Percentiles rank a stretch among this genome's conserved stretches.
These are phyloP conservation scores for Ophioninae sp. DNA, from an alignment of 2,888 invertebrate species.

Conservation along the genomic window DNA sequence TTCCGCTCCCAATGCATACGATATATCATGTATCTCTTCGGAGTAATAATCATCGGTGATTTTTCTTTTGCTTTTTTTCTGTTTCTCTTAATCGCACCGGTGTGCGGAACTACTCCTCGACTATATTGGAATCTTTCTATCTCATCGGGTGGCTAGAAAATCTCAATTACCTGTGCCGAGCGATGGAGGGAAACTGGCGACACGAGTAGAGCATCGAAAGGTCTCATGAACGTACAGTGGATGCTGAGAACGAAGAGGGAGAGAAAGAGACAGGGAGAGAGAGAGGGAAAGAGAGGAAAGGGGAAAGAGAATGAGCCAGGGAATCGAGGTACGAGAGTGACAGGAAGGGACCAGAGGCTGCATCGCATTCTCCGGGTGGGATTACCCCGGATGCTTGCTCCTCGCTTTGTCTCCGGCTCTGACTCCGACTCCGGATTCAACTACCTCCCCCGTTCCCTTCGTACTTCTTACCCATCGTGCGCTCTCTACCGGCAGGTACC, in stretches of 20 bases:
- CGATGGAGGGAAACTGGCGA: slow-evolving; percentile 65
- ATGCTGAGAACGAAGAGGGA: slow-evolving; percentile 12
- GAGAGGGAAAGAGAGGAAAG: slow-evolving; percentile 12
- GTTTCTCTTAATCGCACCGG: slow-evolving; percentile 34
- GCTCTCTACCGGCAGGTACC: slow-evolving; percentile 50
- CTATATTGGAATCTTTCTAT: slow-evolving; percentile 43
- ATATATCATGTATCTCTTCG: slow-evolving; percentile 7
- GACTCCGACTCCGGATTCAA: slow-evolving; percentile 70
- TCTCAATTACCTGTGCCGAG: slow-evolving; percentile 75
- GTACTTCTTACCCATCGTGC: slow-evolving; percentile 54
- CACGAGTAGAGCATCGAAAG: slow-evolving; percentile 51
- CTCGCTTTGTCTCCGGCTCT: slow-evolving; percentile 77
- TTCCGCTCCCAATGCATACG: slow-evolving; percentile 47
- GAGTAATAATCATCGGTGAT: slow-evolving; percentile 49
- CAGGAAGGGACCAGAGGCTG: slow-evolving; percentile 72
- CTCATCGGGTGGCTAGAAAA: slow-evolving; percentile 69
- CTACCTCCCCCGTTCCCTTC: slow-evolving; percentile 67
- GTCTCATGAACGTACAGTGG: slow-evolving; percentile 21
- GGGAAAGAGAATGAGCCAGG: slow-evolving; percentile 36
- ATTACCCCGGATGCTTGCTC: slow-evolving; percentile 76
- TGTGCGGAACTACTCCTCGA: slow-evolving; percentile 17
- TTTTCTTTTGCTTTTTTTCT: slow-evolving; percentile 3
- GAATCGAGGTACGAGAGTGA: slow-evolving; percentile 63
- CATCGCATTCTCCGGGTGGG: slow-evolving; percentile 75
- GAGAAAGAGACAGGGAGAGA: neutral